Evolutionary conservation across 1,140 invertebrate genomes (phyloP), one percentile per base, ranked within the genome.

Genomic region (Pteromalus puparum): DNA sequence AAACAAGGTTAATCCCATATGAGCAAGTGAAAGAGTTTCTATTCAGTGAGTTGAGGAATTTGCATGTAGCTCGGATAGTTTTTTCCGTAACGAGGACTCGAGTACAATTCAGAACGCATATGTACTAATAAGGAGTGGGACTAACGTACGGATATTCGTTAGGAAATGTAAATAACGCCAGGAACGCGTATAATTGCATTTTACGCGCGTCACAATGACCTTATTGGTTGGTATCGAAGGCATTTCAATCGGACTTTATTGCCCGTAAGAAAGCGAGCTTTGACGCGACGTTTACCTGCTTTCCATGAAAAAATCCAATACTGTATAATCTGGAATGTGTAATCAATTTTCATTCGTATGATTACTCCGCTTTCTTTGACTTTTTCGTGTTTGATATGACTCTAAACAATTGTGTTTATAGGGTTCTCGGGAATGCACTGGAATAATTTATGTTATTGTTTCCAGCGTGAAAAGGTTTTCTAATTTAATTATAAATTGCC

Each of bases 1-100:
- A 65, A 78, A 78, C 76, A 78, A 78, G 76, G 76, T 67, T 78
- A 78, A 78, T 78, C 5, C 21, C 28, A 67, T 78, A 78, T 78
- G 65, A 1, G 76, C 18, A 67, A 67, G 76, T 78, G 76, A 78
- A 76, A 76, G 74, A 76, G 74, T 76, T 76, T 76, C 74, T 28
- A 53, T 13, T 53, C 46, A 53, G 74, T 48, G 42, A 76, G 26
- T 76, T 76, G 42, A 76, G 42, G 21, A 76, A 76, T 76, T 76
- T 76, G 74, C 74, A 76, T 76, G 15, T 28, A 76, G 42, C 74
- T 46, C 9, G 77, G 21, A 68, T 77, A 76, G 5, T 76, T 46
- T 76, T 34, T 46, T 24, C 13, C n/a, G 42, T 48, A 76, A 76
- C 24, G 46, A 46, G 74, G 24, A 30, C 74, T 76, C 42, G n/a